Evolutionary conservation across 2,888 invertebrate species (phyloP), one percentile per base, ranked within the genome.

Genomic region (Metellina segmentata): DNA sequence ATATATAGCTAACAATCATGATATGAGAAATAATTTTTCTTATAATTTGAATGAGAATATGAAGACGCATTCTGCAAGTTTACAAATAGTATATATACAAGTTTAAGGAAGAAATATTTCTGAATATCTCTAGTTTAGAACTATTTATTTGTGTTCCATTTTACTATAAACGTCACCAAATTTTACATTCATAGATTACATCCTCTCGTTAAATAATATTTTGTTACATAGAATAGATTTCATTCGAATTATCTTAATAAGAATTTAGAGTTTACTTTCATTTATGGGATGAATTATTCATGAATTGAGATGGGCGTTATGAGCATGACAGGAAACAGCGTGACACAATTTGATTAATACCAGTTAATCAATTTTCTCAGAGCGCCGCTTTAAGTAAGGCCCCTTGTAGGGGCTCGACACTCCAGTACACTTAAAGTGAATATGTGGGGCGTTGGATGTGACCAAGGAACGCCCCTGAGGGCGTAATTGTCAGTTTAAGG

Each of bases 321-420:
- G 61, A 74, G 53, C 61, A 69, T 69, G 89, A 20, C 77, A 70
- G 82, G 69, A 70, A 75, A 70, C 77, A 69, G 71, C 70, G 69
- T 20, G 90, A 85, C 85, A 81, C 13, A 48, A 1, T 85, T 90
- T 79, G 85, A 90, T 85, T 74, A 79, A 85, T 90, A 71, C 9
- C 34, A 72, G 69, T 20, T 81, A 85, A 90, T 90, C 85, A 90
- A 85, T 90, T 85, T 81, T 77, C 61, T 16, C 1, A 11, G 53
- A 53, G 53, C 13, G 53, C 52, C 83, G 34, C n/a, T 52, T 16
- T 16, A 20, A 19, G 71, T 52, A 9, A 13, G 82, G 53, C 78
- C 52, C 0, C 53, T 4, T 34, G 34, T 34, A 48, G 51, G 71
- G 81, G 49, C 51, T 48, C 5, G 82, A 8, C 51, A 74, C 72